Evolutionary conservation across 2,113 vertebrate genomes (phyloP).

Genomic region (Maccullochella peelii): DNA sequence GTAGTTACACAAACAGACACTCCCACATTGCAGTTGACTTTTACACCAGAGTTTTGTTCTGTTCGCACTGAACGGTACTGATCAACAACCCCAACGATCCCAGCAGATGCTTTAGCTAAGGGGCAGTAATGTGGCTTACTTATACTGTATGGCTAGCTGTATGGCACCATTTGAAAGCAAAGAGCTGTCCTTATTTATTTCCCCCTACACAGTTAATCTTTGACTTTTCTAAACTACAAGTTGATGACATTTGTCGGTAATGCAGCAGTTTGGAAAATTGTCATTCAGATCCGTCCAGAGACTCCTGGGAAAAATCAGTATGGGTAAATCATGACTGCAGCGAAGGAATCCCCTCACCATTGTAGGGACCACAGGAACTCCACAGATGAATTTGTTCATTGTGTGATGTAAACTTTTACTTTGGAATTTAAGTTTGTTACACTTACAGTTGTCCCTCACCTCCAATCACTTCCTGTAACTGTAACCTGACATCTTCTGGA

Average conservation of each 20-base stretch:
- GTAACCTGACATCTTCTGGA: too few species aligned
- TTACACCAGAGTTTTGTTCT: slow-evolving; percentile 12
- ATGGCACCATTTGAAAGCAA: background rate
- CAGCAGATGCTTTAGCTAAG: background rate
- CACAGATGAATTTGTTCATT: too few species aligned
- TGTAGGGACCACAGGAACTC: too few species aligned
- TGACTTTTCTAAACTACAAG: background rate
- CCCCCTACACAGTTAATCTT: background rate
- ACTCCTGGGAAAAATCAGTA: too few species aligned
- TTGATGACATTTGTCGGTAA: background rate
- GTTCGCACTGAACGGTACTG: slow-evolving; percentile 8
- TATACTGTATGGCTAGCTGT: background rate
- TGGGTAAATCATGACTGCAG: too few species aligned
- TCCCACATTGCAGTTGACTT: background rate
- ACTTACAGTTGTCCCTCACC: too few species aligned
- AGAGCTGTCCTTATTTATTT: background rate
- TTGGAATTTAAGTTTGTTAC: too few species aligned
- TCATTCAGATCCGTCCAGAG: too few species aligned
- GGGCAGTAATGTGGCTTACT: background rate
- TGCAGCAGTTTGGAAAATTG: too few species aligned
- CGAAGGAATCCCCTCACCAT: background rate
- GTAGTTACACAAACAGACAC: slow-evolving; percentile 25
- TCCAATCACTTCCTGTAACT: too few species aligned
- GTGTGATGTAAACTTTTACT: too few species aligned
- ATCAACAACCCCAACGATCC: background rate